A percentile compares a stretch with the other conserved stretches of the same genome.
These are phyloP conservation scores for Columba guinea DNA, from an alignment of 2,797 vertebrate species.

Conservation along the genomic window DNA sequence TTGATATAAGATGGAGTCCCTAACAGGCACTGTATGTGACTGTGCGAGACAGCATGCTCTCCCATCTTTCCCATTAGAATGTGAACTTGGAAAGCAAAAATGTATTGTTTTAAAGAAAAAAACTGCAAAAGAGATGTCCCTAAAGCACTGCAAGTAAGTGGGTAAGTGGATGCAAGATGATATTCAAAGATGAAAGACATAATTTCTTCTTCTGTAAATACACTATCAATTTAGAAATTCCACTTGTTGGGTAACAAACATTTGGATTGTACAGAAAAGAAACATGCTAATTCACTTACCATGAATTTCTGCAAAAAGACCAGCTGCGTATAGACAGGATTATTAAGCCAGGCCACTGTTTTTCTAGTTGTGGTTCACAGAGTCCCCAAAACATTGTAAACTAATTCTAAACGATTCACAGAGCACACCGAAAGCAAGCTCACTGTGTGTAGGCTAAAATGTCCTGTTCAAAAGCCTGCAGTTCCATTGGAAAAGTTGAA, in stretches of 20 bases:
- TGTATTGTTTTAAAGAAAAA: background rate
- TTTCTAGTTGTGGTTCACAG: background rate
- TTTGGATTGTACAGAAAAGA: background rate
- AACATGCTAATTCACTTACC: background rate
- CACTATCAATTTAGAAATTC: background rate
- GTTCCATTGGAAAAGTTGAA: background rate
- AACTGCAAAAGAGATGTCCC: background rate
- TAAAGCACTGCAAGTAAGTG: background rate
- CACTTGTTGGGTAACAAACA: background rate
- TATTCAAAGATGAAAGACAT: background rate
- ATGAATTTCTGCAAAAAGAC: background rate
- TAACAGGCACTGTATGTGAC: background rate
- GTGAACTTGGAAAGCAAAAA: background rate
- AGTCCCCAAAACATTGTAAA: background rate
- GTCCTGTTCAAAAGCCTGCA: background rate
- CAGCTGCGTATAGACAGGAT: background rate
- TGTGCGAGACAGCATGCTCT: background rate
- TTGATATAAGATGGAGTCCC: background rate
- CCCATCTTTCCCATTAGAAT: background rate
- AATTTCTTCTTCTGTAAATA: background rate
- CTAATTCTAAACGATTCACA: background rate
- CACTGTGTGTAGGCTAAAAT: background rate
- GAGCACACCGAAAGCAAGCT: background rate
- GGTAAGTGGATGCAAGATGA: background rate
- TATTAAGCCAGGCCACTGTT: background rate